phyloP scores from a whole-genome alignment of 1,140 invertebrate genomes.

The Danaus melanippus region DNA sequence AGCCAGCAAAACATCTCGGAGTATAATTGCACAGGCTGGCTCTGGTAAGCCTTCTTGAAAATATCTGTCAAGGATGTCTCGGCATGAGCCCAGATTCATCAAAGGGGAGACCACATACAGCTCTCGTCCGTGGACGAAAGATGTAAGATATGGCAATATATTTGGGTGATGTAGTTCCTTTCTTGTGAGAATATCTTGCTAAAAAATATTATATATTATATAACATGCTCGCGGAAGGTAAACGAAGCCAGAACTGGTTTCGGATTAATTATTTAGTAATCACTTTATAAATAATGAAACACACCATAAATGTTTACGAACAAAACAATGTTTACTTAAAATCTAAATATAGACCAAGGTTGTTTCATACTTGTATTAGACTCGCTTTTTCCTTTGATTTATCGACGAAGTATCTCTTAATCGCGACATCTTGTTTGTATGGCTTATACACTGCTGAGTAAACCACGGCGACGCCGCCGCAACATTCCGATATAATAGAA shows the following conservation, averaged over 20 bases:
- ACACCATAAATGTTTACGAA: not conserved
- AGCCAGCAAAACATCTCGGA: constrained; percentile 84
- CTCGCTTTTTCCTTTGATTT: constrained; percentile 77
- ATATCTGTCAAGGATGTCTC: constrained; percentile 83
- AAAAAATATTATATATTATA: too few relatives aligned
- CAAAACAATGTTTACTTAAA: too few relatives aligned
- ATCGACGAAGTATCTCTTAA: constrained; percentile 85
- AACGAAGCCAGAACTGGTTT: too few relatives aligned
- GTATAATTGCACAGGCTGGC: constrained; percentile 82
- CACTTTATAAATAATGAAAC: not conserved
- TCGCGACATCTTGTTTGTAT: constrained; percentile 78
- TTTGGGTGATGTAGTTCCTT: constrained; percentile 86
- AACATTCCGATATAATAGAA: constrained; percentile 78
- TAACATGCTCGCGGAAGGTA: too few relatives aligned
- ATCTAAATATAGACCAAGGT: not conserved
- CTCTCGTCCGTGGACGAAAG: constrained; percentile 82
- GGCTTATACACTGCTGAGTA: constrained; percentile 79
- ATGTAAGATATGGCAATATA: constrained; percentile 80
- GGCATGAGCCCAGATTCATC: constrained; percentile 86
- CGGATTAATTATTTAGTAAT: too few relatives aligned
- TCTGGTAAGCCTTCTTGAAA: constrained; percentile 86
- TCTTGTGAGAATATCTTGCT: constrained; percentile 83
- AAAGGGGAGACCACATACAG: constrained; percentile 86
- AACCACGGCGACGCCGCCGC: constrained; percentile 77
- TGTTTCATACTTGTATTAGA: constrained; percentile 75